Evolutionary conservation across 2,113 vertebrate species (phyloP).

Genomic region (Ariopsis seemanni): DNA sequence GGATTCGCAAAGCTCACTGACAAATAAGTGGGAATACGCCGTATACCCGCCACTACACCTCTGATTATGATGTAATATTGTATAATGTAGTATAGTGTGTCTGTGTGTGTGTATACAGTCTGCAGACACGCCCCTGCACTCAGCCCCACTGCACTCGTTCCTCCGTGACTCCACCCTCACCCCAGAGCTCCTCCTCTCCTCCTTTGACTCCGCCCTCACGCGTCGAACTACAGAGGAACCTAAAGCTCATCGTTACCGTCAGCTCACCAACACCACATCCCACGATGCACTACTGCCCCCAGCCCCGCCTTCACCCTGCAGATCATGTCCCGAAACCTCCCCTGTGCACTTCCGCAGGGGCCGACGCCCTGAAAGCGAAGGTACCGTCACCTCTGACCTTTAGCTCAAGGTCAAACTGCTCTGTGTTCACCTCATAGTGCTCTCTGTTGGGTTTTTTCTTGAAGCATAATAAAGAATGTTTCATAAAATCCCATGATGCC

Average conservation of each 20-base stretch:
- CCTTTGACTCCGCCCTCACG: slow-evolving; percentile 73
- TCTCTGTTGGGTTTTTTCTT: no score
- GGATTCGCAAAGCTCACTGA: no score
- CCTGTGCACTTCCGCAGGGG: slow-evolving; percentile 77
- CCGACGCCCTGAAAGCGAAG: slow-evolving; percentile 78
- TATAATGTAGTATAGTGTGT: neutral
- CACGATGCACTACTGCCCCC: slow-evolving; percentile 80
- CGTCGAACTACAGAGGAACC: slow-evolving; percentile 73
- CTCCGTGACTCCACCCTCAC: slow-evolving; percentile 67
- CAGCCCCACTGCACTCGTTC: slow-evolving; percentile 73
- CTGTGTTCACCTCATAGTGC: neutral
- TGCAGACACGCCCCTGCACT: slow-evolving; percentile 73
- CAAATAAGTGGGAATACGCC: no score
- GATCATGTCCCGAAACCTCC: slow-evolving; percentile 79
- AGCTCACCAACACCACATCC: slow-evolving; percentile 80
- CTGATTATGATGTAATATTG: no score
- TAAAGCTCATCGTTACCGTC: slow-evolving; percentile 72
- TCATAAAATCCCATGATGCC: no score
- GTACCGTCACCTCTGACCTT: slow-evolving; percentile 57
- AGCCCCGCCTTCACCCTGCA: slow-evolving; percentile 71
- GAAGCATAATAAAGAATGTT: no score
- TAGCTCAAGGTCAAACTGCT: no score
- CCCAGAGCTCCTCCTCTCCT: slow-evolving; percentile 70
- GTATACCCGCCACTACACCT: no score
- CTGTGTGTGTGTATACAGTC: slow-evolving; percentile 54